Evolutionary conservation across 2,888 invertebrate species (phyloP), one percentile per base, ranked within the genome.

Genomic region (Synanthedon myopaeformis): DNA sequence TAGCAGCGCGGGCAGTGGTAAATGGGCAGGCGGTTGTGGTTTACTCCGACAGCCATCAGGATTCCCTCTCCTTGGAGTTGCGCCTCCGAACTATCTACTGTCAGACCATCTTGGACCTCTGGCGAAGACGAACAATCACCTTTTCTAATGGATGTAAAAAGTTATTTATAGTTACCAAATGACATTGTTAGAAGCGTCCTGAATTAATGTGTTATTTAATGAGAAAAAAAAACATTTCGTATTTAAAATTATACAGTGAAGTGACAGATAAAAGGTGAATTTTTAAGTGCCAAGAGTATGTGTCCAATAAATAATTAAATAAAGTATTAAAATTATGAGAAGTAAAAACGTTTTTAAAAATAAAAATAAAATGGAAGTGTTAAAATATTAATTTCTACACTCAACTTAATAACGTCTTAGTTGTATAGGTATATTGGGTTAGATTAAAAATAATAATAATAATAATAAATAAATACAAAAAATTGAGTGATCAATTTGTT

Each of bases 21-120:
- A 89, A 74, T 87, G 91, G 91, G 79, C 90, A 58, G 88, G 91
- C 60, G 83, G 92, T 80, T 83, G 92, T 83, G 82, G 92, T 64
- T 72, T 92, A 80, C 79, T 92, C 72, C 85, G 91, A 72, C 83
- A 90, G 78, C 90, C 84, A 59, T 90, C 88, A 49, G 91, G 89
- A 68, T 92, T 88, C 79, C 90, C 87, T 59, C 79, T 90, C 52
- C 80, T 90, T 51, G 88, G 90, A 49, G 90, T 90, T 48, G 88
- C 89, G 45, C 89, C 90, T 8, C 90, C 90, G 57, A 90, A 90
- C 65, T 90, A 90, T 67, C 82, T 91, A 49, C 82, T 91, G 54
- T 90, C 90, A 23, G 91, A 91, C 71, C 91, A 90, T 65, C 82
- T 91, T 59, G 90, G 91, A 60, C 89, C 90, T 13, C 84, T 90